Evolutionary conservation across 64 coral and sea anemone species (phyloP), one percentile per base, ranked within the genome.

Genomic region (Montipora sp.): DNA sequence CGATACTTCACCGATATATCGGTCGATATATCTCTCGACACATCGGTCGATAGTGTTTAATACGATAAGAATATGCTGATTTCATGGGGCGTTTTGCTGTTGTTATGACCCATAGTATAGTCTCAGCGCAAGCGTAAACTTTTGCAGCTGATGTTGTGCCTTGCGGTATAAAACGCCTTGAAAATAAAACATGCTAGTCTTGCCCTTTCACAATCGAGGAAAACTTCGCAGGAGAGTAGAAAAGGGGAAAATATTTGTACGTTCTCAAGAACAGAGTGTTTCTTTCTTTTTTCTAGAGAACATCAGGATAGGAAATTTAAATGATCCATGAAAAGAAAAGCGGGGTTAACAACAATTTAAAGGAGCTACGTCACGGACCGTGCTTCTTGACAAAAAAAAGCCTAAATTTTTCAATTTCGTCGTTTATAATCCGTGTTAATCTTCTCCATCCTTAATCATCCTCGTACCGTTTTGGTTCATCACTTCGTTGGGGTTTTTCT

Each of bases 211-310:
- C 7, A 71, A 71, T 71, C 68, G 68, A 22, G 18, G 68, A 71
- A 71, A 71, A 71, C 68, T 16, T 71, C 68, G 68, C 68, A 71
- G 16, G 68, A 71, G 68, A 71, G 68, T 71, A 71, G 68, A 71
- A 71, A 55, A 71, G 21, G 68, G 68, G 68, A 6, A 71, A 71
- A 71, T 71, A 71, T 71, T 71, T 71, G 68, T 71, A 71, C 10
- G 16, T 71, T 71, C 68, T 71, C 68, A 71, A 1, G 68, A n/a
- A 71, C 68, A 71, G 68, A 36, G 2, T 71, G 15, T 16, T 71
- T n/a, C 18, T 71, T 71, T 71, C 5, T 22, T 15, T 71, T 55
- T 55, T 55, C 51, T 55, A 3, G 51, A 55, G 51, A 55, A 55
- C 51, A 55, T 55, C 51, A 55, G 36, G 36, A 36, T 36, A 36